Evolutionary conservation across 2,797 vertebrate genomes (phyloP).

Genomic region (Gymnodraco acuticeps): DNA sequence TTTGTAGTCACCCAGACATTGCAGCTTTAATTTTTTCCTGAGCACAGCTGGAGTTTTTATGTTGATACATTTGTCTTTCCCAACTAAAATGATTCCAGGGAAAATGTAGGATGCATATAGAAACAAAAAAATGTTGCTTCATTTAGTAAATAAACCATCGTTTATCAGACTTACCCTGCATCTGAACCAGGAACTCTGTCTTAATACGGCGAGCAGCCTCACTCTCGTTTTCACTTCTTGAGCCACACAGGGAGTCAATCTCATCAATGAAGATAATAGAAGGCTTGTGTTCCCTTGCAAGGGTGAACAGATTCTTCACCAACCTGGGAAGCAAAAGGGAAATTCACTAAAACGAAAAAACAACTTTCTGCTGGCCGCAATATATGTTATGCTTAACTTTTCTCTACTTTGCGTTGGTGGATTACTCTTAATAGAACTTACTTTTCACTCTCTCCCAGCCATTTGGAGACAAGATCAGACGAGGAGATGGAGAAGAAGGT

Average conservation of each 20-base stretch:
- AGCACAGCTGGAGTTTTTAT: not conserved
- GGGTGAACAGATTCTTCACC: slow-evolving; percentile 96
- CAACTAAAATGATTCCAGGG: not conserved
- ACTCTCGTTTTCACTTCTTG: slow-evolving; percentile 98
- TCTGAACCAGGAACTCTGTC: slow-evolving; percentile 98
- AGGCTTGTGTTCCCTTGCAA: slow-evolving; percentile 96
- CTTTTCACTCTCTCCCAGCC: slow-evolving; percentile 99
- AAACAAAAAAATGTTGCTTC: slow-evolving; percentile 4
- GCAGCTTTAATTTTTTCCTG: not conserved
- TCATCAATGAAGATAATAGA: slow-evolving; percentile 99
- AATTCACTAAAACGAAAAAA: slow-evolving; percentile 16
- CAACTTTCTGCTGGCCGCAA: not conserved
- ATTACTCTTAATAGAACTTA: slow-evolving; percentile 76
- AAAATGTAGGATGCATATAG: not conserved
- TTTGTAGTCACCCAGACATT: not conserved
- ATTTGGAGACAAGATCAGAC: slow-evolving; percentile 98
- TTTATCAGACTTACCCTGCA: slow-evolving; percentile 89
- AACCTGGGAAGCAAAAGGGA: slow-evolving; percentile 80
- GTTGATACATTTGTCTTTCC: not conserved
- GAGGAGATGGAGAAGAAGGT: slow-evolving; percentile 98
- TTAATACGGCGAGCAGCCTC: slow-evolving; percentile 98
- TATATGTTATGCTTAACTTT: not conserved
- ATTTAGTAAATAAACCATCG: not conserved
- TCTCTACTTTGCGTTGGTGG: not conserved
- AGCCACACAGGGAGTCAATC: slow-evolving; percentile 96